Evolutionary conservation across 2,797 vertebrate species (phyloP), one percentile per base, ranked within the genome.

Genomic region (Lutjanus argentimaculatus): DNA sequence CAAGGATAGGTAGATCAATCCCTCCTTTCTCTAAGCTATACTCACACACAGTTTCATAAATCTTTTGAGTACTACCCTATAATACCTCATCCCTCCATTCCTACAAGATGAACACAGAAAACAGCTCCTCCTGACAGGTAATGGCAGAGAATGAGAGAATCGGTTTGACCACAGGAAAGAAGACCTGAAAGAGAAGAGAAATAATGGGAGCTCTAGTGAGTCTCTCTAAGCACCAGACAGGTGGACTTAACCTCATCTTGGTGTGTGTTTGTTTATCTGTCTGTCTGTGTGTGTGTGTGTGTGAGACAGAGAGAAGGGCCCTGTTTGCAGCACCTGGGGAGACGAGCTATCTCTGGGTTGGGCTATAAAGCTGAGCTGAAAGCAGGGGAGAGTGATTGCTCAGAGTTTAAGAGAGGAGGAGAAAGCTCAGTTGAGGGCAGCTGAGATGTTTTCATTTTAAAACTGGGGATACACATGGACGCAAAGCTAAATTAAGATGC

Each of bases 401-500:
- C 76, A 73, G 63, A 79, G 66, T 86, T 87, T 61, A 73, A 40
- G 25, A 63, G 25, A 67, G 14, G 19, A 77, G 63, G 3, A 42
- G 51, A 80, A 73, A 74, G 59, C 52, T 57, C 48, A 58, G 57
- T 64, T 40, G 48, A 51, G 17, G n/a, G 77, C 72, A 63, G 68
- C 48, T 55, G 49, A 64, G 51, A 76, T 36, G 40, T 55, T 85
- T 80, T 75, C 9, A 62, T 83, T 76, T 67, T 40, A 67, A 80
- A 75, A 36, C 22, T 36, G 43, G 19, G 40, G 46, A 63, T 48
- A 42, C 69, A 74, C 55, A 64, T 8, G 16, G 63, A n/a, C 2
- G 11, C 48, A 58, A 72, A 64, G 55, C 76, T 86, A 82, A 85
- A 84, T 79, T 59, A 75, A 88, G 88, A 80, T 49, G 79, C 42